Percentiles rank a stretch among this genome's conserved stretches.
Conservation (phyloP, 2,888 invertebrate genomes). For the Pelosia muscerda region DNA sequence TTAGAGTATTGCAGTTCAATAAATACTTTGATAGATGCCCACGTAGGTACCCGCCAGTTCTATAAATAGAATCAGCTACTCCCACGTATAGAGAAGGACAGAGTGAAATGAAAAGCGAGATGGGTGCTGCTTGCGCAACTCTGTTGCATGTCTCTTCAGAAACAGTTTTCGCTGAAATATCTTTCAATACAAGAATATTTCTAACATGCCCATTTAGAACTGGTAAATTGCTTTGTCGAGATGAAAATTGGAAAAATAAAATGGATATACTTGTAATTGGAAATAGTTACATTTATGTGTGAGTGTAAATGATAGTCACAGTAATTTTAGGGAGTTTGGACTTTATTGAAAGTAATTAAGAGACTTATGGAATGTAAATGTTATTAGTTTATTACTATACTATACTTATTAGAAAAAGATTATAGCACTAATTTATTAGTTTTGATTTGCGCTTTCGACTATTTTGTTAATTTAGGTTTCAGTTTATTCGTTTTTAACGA, state of each 20-base stretch:
- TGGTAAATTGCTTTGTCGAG: not conserved
- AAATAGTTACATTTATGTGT: not conserved
- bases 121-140: constrained; percentile 31
- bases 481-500: not conserved
- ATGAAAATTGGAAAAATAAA: not conserved
- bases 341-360: not conserved
- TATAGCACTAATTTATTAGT: not conserved
- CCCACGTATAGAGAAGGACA: constrained; percentile 53
- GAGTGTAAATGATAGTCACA: not conserved
- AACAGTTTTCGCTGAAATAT: constrained; percentile 26
- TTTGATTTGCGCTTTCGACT: too few species aligned
- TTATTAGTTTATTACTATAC: too few species aligned
- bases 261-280: not conserved
- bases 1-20: constrained; percentile 35
- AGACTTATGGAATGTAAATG: not conserved
- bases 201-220: not conserved
- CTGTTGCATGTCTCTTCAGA: constrained; percentile 27
- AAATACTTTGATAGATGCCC: constrained; percentile 35
- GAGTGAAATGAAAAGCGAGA: constrained; percentile 34
- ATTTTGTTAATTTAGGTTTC: not conserved
- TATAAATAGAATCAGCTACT: constrained; percentile 69
- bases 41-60: constrained; percentile 51
- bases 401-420: not conserved
- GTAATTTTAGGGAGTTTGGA: not conserved
- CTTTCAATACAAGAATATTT: constrained; percentile 24